Evolutionary conservation across 2,113 vertebrate species (phyloP), one percentile per base, ranked within the genome.

Genomic region (Heloderma charlesbogerti): DNA sequence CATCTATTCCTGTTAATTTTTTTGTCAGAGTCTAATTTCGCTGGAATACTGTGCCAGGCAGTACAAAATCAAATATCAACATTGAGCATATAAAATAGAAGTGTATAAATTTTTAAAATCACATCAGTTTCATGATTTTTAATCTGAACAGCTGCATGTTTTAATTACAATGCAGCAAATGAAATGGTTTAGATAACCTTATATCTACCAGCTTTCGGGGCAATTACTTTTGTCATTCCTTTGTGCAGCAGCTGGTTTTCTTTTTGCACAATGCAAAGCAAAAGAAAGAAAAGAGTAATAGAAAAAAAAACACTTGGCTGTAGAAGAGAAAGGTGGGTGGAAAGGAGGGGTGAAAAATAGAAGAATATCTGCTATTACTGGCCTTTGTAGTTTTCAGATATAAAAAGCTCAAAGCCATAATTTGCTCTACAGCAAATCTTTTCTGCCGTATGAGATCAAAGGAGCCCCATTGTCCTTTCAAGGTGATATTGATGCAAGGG

Each of bases 21-120:
- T 82, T 82, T n/a, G 34, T 60, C 7, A 3, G 54, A 7, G 6
- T 57, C 78, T 92, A 78, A 90, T 87, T 93, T 87, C 87, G n/a
- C 91, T 90, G 31, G 84, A 93, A 95, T 90, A 51, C 78, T 91
- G 37, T 82, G 88, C 80, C 92, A 95, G 85, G 91, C 74, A 92
- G 93, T 93, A 81, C 37, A 1, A 1, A 34, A 92, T 92, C 9
- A 91, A 51, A 77, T 86, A 40, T 89, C 84, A 90, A 94, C 12
- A 71, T 87, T 86, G 91, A 54, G 66, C 43, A 34, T 51, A 91
- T 88, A 60, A 29, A 86, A 91, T 85, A 77, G 92, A 86, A 92
- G 66, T 4, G 82, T 45, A 88, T 90, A 29, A 63, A 92, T 90
- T 48, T 48, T 4, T n/a, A 88, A 94, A 92, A 91, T 9, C 34